phyloP scores from a whole-genome alignment of 1,140 invertebrate genomes.

The Plodia interpunctella region DNA sequence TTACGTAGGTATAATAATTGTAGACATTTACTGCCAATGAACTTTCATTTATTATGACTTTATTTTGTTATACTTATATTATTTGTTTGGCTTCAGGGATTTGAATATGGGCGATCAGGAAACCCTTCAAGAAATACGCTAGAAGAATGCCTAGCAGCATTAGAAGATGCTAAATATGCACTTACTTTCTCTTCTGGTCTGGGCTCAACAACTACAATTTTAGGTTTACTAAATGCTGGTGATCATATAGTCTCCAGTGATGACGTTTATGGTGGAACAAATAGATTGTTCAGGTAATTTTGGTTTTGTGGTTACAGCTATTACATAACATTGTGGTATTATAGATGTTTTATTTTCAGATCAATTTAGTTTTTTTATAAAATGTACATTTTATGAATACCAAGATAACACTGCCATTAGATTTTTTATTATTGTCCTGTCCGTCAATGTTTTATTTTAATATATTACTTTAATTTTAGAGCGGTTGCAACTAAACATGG shows the following conservation, averaged over 20 bases:
- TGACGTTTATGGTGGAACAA: slow-evolving; percentile 97
- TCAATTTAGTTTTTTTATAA: not conserved
- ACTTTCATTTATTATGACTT: not conserved
- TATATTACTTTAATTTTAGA: slow-evolving; percentile 40
- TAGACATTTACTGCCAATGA: too few species aligned
- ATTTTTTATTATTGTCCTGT: too few species aligned
- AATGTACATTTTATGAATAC: too few species aligned
- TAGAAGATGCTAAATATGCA: slow-evolving; percentile 95
- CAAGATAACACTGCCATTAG: too few species aligned
- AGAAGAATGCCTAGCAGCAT: slow-evolving; percentile 91
- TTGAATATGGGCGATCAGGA: slow-evolving; percentile 94
- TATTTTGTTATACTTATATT: slow-evolving; percentile 4
- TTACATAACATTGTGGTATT: not conserved
- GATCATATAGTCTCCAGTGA: slow-evolving; percentile 95
- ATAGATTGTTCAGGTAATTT: slow-evolving; percentile 78
- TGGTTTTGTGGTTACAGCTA: not conserved
- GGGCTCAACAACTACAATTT: slow-evolving; percentile 87
- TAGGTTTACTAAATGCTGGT: slow-evolving; percentile 86
- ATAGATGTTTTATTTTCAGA: not conserved
- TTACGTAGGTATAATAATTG: not conserved
- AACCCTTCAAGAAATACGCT: slow-evolving; percentile 95
- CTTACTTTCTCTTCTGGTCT: slow-evolving; percentile 93
- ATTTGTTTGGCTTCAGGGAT: slow-evolving; percentile 82
- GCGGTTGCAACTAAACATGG: slow-evolving; percentile 82
- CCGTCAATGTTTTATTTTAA: too few species aligned